phyloP scores from a whole-genome alignment of 2,888 invertebrate species.

The Drosophila yooni region DNA sequence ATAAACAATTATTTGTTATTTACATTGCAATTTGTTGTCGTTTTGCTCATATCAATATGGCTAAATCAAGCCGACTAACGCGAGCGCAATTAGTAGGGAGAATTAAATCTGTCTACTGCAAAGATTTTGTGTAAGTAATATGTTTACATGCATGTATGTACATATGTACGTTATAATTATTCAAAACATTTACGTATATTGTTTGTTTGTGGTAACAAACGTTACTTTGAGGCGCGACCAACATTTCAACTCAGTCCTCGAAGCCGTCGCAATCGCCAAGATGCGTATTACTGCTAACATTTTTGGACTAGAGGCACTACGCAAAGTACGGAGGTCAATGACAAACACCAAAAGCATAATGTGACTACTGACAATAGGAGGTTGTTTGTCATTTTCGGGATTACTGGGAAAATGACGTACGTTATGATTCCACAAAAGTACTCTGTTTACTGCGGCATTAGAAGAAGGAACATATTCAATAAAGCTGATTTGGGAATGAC shows the following conservation, averaged over 20 bases:
- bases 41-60: neutral
- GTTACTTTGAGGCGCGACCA: neutral
- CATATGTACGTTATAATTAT: neutral
- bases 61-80: neutral
- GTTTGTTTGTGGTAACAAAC: neutral
- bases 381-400: neutral
- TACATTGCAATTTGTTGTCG: neutral
- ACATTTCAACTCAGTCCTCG: neutral
- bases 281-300: neutral
- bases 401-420: neutral
- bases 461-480: neutral
- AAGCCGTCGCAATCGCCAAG: neutral
- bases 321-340: neutral
- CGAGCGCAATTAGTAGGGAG: constrained; percentile 36
- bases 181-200: neutral
- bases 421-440: neutral
- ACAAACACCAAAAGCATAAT: neutral
- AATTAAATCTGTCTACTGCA: constrained; percentile 62
- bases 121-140: constrained; percentile 61
- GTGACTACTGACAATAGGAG: neutral
- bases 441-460: neutral
- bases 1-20: neutral
- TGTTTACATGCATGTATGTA: neutral
- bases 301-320: neutral
- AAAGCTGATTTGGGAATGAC: neutral